Evolutionary conservation across 2,113 vertebrate species (phyloP).

Genomic region (Promerops cafer): DNA sequence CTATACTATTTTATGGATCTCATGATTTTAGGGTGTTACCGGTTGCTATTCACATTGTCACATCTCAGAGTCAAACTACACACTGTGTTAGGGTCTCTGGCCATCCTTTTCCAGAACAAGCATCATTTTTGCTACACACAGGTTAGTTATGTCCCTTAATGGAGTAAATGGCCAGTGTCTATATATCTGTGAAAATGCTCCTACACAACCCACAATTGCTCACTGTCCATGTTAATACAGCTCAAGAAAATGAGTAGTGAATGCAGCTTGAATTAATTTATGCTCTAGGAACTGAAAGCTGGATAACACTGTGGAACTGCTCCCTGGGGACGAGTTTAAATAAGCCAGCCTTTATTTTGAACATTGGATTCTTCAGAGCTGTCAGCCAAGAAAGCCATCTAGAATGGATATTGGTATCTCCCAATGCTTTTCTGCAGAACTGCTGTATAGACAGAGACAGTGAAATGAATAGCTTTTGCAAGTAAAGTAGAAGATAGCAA

Average conservation of each 20-base stretch:
- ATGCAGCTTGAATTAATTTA: constrained; percentile 13
- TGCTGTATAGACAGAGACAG: not conserved
- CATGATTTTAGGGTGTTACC: not conserved
- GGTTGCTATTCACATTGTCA: not conserved
- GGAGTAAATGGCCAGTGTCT: not conserved
- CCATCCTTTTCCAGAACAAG: not conserved
- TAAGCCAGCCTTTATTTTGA: constrained; percentile 3
- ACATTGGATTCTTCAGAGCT: not conserved
- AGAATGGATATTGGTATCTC: not conserved
- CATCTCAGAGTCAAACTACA: not conserved
- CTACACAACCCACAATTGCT: not conserved
- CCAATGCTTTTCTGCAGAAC: not conserved
- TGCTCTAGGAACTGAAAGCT: not conserved
- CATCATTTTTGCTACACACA: not conserved
- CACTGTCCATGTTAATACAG: not conserved
- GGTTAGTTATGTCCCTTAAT: not conserved
- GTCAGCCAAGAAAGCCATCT: not conserved
- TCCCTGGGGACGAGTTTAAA: not conserved
- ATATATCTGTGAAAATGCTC: not conserved
- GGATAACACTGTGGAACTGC: not conserved
- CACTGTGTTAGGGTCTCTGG: not conserved
- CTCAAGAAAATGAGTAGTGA: not conserved
- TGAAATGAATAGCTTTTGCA: not conserved
- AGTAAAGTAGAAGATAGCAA: not conserved
- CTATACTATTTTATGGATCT: not conserved